Conservation (phyloP, 2,113 vertebrate genomes). For the Sinocyclocheilus rhinocerous region DNA sequence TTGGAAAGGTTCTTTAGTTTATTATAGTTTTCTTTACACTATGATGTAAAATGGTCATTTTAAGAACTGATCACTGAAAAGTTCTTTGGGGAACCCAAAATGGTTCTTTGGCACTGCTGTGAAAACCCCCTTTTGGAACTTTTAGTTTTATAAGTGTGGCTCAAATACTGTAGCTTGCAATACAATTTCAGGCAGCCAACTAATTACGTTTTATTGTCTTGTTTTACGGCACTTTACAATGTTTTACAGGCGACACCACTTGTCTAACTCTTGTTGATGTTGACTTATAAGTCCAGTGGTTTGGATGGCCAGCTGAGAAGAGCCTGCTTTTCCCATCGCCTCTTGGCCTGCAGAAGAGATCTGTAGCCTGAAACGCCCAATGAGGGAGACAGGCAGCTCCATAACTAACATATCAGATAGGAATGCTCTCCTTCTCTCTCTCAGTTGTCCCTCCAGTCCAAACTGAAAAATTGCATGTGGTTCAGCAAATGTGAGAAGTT, state of each 20-base stretch:
- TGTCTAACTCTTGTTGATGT: background rate
- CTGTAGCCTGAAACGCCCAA: conserved; percentile 11
- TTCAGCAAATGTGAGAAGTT: background rate
- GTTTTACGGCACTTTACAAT: background rate
- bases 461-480: conserved; percentile 1
- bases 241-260: background rate
- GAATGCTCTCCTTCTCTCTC: background rate
- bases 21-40: no score
- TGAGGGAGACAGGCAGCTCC: background rate
- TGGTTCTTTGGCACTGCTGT: background rate
- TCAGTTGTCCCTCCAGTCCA: background rate
- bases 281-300: conserved; percentile 12
- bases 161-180: background rate
- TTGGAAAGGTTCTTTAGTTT: no score
- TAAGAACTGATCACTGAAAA: background rate
- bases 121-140: background rate
- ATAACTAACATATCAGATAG: background rate
- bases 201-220: background rate
- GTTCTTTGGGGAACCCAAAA: background rate
- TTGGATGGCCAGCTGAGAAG: conserved; percentile 13
- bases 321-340: conserved; percentile 39
- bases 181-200: background rate
- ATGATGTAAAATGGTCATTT: no score
- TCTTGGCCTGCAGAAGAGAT: conserved; percentile 12
- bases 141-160: background rate